Percentiles rank a stretch among this genome's conserved stretches.
phyloP scores from a whole-genome alignment of 2,888 invertebrate species.

The Drosophila acutilabella region DNA sequence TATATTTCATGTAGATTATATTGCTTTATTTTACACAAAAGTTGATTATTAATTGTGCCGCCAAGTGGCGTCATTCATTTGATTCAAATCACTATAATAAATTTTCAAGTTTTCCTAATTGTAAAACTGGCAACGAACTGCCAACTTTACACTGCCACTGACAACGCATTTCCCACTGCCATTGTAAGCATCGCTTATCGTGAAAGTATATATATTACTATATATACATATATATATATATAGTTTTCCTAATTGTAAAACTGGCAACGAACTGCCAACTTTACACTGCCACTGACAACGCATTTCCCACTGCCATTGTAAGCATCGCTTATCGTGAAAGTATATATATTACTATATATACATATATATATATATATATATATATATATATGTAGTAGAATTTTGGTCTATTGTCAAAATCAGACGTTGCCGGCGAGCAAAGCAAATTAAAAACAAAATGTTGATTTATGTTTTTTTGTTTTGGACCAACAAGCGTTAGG shows the following conservation, averaged over 20 bases:
- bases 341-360: slow-evolving; percentile 10
- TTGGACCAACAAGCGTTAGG: slow-evolving; percentile 1
- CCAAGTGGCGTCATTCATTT: slow-evolving; percentile 75
- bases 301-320: neutral
- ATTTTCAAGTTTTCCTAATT: slow-evolving; percentile 68
- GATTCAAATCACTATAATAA: slow-evolving; percentile 76
- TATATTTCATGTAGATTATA: neutral
- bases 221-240: neutral
- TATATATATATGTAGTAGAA: neutral
- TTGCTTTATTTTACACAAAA: slow-evolving; percentile 28
- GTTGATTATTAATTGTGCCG: slow-evolving; percentile 76
- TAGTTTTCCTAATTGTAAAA: too few species aligned
- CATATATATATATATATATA: slow-evolving; percentile 1
- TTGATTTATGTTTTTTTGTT: slow-evolving; percentile 65
- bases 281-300: too few species aligned
- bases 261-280: too few species aligned
- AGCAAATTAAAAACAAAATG: slow-evolving; percentile 77
- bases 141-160: slow-evolving; percentile 13
- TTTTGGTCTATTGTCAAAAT: slow-evolving; percentile 69
- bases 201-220: slow-evolving; percentile 8
- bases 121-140: slow-evolving; percentile 72
- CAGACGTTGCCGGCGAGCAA: slow-evolving; percentile 53
- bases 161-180: neutral
- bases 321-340: slow-evolving; percentile 46
- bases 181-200: slow-evolving; percentile 46